Evolutionary conservation across 2,113 vertebrate genomes (phyloP).

Genomic region (Chunga burmeisteri): DNA sequence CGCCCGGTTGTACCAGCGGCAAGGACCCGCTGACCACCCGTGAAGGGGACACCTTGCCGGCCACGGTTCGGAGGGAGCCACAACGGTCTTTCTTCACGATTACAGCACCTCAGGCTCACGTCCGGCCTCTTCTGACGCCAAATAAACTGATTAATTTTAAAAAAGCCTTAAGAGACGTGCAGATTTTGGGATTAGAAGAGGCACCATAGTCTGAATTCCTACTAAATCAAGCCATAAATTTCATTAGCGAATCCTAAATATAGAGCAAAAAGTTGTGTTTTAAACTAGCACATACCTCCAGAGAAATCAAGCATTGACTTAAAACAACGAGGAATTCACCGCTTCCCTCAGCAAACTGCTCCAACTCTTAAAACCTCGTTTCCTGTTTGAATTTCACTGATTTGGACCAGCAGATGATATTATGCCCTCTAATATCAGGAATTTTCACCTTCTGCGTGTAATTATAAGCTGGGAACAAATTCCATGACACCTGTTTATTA

Average conservation of each 20-base stretch:
- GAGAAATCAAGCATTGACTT: neutral
- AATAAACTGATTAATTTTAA: neutral
- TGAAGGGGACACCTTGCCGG: neutral
- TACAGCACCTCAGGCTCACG: fast-evolving
- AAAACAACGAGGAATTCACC: neutral
- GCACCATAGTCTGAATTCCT: neutral
- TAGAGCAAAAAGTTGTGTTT: neutral
- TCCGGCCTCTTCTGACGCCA: neutral
- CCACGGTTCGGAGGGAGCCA: neutral
- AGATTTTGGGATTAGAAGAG: neutral
- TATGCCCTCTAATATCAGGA: neutral
- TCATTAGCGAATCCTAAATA: neutral
- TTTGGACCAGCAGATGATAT: neutral
- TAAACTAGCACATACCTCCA: neutral
- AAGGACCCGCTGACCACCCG: neutral
- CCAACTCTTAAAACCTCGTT: neutral
- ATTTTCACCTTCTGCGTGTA: neutral
- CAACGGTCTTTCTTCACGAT: fast-evolving
- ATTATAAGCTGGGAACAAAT: neutral
- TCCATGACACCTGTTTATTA: neutral
- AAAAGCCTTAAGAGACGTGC: neutral
- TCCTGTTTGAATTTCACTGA: neutral
- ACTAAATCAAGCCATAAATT: neutral
- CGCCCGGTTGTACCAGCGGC: neutral
- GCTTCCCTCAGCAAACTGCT: neutral